Evolutionary conservation across 1,140 invertebrate genomes (phyloP).

Genomic region (Acromyrmex charruanus): DNA sequence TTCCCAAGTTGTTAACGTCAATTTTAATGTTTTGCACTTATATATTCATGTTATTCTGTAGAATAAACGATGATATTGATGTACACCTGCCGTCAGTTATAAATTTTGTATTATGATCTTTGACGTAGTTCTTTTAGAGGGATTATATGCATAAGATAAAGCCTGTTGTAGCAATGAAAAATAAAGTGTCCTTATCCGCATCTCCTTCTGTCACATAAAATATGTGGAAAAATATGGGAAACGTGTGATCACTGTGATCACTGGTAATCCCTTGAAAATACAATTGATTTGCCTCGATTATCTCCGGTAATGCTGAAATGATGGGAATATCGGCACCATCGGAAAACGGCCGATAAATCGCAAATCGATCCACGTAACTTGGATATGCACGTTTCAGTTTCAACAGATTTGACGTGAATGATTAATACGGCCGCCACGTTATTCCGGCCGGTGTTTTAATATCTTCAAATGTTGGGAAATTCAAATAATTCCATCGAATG

Average conservation of each 20-base stretch:
- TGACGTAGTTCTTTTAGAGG: not conserved
- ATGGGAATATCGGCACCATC: slow-evolving; percentile 29
- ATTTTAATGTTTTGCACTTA: not conserved
- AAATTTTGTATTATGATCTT: not conserved
- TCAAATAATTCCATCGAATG: slow-evolving; percentile 46
- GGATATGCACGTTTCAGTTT: slow-evolving; percentile 17
- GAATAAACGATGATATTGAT: not conserved
- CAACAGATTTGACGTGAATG: slow-evolving; percentile 36
- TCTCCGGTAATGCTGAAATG: slow-evolving; percentile 38
- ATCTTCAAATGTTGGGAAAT: slow-evolving; percentile 46
- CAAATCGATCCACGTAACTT: slow-evolving; percentile 30
- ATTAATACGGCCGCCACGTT: slow-evolving; percentile 41
- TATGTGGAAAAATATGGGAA: not conserved
- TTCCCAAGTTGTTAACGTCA: not conserved
- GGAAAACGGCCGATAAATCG: slow-evolving; percentile 49
- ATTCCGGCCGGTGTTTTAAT: slow-evolving; percentile 41
- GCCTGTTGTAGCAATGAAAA: not conserved
- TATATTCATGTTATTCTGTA: not conserved
- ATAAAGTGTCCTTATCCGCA: not conserved
- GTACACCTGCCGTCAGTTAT: not conserved
- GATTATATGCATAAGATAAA: not conserved
- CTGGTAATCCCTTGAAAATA: slow-evolving; percentile 16
- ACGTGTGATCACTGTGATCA: not conserved
- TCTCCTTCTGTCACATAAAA: not conserved
- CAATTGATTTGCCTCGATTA: slow-evolving; percentile 41